Evolutionary conservation across 2,113 vertebrate species (phyloP), one percentile per base, ranked within the genome.

Genomic region (Lophura nycthemera): DNA sequence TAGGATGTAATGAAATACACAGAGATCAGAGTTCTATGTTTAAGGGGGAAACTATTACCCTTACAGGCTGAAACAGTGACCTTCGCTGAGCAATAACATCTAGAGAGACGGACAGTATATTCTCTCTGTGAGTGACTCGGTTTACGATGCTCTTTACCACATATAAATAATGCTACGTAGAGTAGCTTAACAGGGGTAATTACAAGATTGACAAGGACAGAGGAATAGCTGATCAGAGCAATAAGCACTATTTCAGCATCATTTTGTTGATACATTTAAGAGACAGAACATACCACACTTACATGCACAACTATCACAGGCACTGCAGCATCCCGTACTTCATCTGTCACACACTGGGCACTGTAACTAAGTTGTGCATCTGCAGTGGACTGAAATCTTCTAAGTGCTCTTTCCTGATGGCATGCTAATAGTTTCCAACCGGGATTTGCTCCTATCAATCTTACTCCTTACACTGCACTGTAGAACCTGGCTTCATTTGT

Each of bases 231-330:
- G 61, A 5, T 7, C 11, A 5, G 6, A 88, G 17, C 42, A 86
- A 69, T 85, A 85, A 91, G 67, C 70, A 93, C 54, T 91, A 17
- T 93, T 89, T 90, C 70, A 83, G 30, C 75, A 85, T 56, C 3
- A 75, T 61, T 95, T 91, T 88, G 80, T 94, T 93, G 89, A 94
- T 89, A 73, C 27, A 76, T 48, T 80, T 88, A 90, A 95, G 60
- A 78, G 66, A 89, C 32, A 12, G 4, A 47, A 8, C 19, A 8
- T 32, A 67, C 7, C 3, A 54, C 20, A 72, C 1, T 52, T 8
- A 63, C 2, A 66, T 20, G 34, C 6, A n/a, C 20, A 85, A 48
- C 10, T 10, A 83, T 11, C 9, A 40, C 61, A 40, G 61, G 27
- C 34, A 38, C 36, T n/a, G 34, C 34, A 32, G 47, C 21, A 78